Evolutionary conservation across 1,140 invertebrate species (phyloP), one percentile per base, ranked within the genome.

Genomic region (Chironomus striatipennis): DNA sequence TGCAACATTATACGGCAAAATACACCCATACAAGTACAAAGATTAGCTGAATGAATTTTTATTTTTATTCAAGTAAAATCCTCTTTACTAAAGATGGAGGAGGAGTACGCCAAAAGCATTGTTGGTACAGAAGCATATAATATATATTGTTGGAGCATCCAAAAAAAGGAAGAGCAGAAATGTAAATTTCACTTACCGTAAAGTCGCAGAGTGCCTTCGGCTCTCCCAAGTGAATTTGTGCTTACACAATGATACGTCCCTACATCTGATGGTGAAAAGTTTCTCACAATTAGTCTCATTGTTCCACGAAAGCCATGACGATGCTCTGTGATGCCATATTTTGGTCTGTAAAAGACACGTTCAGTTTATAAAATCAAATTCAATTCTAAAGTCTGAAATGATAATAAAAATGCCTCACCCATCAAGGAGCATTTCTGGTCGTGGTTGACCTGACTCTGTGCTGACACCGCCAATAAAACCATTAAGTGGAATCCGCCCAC

Each of bases 221-320:
- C 93, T 79, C 87, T 90, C 74, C 94, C 94, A 47, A 97, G 84
- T 12, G 91, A 93, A 83, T 96, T 97, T 75, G 93, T 94, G 74
- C 93, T 93, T 74, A 96, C 90, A 80, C 95, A 96, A 80, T 91
- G 93, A 85, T 96, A 97, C 74, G 91, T 91, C 18, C 94, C 94
- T 77, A 93, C 90, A 83, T 97, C 95, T 20, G 87, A 85, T 76
- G 87, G 83, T 5, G 88, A 87, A 81, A 96, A 93, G 79, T 88
- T 87, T 77, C 89, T 86, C 78, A 97, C 94, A 70, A 90, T 86
- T 75, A 97, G 85, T 86, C 88, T 88, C 89, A 96, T 94, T 76
- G 89, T 88, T 64, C 93, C 90, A 78, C 91, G 93, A 84, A 95
- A 94, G 21, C 88, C 89, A 20, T 88, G 86, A 74, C 88, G 88